Percentiles rank a stretch among this genome's conserved stretches.
phyloP scores from a whole-genome alignment of 2,888 invertebrate species.

The Thymelicus lineola region DNA sequence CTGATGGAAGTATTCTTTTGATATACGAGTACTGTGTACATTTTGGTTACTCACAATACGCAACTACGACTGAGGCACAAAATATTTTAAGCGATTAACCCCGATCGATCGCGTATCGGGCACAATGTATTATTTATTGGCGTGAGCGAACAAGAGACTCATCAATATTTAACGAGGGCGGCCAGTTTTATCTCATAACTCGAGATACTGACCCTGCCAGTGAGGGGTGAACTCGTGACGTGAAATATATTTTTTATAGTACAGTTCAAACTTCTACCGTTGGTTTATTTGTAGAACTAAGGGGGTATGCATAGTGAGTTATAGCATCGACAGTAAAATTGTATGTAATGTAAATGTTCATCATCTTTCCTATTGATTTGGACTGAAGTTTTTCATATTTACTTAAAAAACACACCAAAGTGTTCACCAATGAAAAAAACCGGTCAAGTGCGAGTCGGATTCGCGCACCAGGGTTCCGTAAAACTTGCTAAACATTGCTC shows the following conservation, averaged over 20 bases:
- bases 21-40: neutral
- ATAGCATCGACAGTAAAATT: neutral
- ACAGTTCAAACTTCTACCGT: conserved; percentile 5
- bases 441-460: no score
- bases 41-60: conserved; percentile 1
- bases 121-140: conserved; percentile 37
- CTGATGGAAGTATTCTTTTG: conserved; percentile 17
- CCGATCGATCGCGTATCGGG: conserved; percentile 34
- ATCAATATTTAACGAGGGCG: conserved; percentile 38
- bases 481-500: no score
- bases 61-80: neutral
- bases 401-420: no score
- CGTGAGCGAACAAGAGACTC: conserved; percentile 23
- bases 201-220: conserved; percentile 32
- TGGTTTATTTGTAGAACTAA: no score
- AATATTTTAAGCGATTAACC: conserved; percentile 34
- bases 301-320: no score
- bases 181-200: conserved; percentile 38
- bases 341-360: no score
- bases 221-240: conserved; percentile 24
- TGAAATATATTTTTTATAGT: conserved; percentile 31
- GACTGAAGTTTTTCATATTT: no score
- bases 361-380: no score
- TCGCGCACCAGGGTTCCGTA: no score
- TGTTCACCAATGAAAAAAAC: no score